Percentiles rank a stretch among this genome's conserved stretches.
Conservation (phyloP, 2,797 vertebrate species). For the Apogon talboti region DNA sequence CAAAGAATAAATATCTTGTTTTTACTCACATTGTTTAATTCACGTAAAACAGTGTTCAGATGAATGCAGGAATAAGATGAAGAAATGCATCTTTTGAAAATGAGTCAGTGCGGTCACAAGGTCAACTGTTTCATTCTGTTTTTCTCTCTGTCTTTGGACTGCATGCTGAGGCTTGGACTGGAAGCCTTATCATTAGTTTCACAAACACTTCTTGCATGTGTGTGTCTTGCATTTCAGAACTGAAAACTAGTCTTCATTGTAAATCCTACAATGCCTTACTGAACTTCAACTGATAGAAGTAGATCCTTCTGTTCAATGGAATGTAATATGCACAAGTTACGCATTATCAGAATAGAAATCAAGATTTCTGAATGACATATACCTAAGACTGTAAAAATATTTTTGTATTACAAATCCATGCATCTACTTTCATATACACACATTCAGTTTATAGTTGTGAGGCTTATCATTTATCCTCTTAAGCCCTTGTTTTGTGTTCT, state of each 20-base stretch:
- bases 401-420: slow-evolving; percentile 50
- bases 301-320: slow-evolving; percentile 28
- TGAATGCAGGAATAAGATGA: not conserved
- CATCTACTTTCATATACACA: not conserved
- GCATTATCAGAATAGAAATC: slow-evolving; percentile 16
- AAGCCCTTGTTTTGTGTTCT: slow-evolving; percentile 28
- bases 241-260: slow-evolving; percentile 22
- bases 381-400: slow-evolving; percentile 33
- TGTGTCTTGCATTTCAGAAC: slow-evolving; percentile 10
- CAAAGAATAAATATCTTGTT: not conserved
- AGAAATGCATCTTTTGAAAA: slow-evolving; percentile 7
- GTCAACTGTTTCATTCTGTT: not conserved
- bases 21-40: not conserved
- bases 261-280: slow-evolving; percentile 55
- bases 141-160: slow-evolving; percentile 33
- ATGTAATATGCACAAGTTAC: slow-evolving; percentile 34
- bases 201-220: slow-evolving; percentile 48
- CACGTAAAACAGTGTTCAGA: not conserved
- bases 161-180: slow-evolving; percentile 59
- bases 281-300: slow-evolving; percentile 12
- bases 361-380: slow-evolving; percentile 12
- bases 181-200: slow-evolving; percentile 14
- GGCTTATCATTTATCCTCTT: slow-evolving; percentile 1
- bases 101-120: not conserved
- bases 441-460: slow-evolving; percentile 10